Base-by-base conservation (phyloP, 2,113 vertebrate species). In the Phylloscopus trochilus region DNA sequence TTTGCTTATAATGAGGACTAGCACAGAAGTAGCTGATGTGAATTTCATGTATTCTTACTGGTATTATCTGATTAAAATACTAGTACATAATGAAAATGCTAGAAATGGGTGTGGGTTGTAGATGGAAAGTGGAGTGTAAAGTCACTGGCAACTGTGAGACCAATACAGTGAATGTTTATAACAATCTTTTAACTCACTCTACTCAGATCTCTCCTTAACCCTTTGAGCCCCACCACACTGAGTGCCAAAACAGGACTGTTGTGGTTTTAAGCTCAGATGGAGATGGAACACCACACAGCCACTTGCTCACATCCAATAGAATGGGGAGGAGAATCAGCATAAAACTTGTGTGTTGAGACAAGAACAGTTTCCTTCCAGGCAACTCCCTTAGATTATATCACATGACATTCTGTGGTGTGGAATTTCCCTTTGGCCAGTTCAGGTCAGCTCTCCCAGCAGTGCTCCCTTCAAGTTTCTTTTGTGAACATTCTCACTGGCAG, bases 201-300 rank as follows among this genome's bases (percentile, higher is more conserved):
- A 55, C 18, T 53, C 0, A 0, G 4, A 46, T 46, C 28, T 53
- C 19, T 69, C 33, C 23, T 53, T 60, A 69, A 60, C 28, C 39
- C 47, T 53, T 62, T 70, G 74, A 20, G n/a, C 6, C 10, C 6
- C 19, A 46, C 6, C 19, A 46, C 15, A 9, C 0, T 87, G 39
- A 3, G 7, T 53, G 10, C 23, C 19, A n/a, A 13, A 44, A 68
- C 13, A 24, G 12, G 10, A 23, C 19, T 69, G 28, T 39, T 0
- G 0, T 60, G 47, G 39, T 46, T 53, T 33, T 69, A 33, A 53
- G 10, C 39, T 33, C 23, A 39, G 23, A 7, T 28, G 23, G 39
- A 69, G 28, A 28, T 69, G 39, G 11, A 53, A 28, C 3, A 69
- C 19, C 47, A 28, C 6, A 1, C 7, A 77, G 55, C 63, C 1